phyloP scores from a whole-genome alignment of 1,140 invertebrate species.

The Drosophila rufa region DNA sequence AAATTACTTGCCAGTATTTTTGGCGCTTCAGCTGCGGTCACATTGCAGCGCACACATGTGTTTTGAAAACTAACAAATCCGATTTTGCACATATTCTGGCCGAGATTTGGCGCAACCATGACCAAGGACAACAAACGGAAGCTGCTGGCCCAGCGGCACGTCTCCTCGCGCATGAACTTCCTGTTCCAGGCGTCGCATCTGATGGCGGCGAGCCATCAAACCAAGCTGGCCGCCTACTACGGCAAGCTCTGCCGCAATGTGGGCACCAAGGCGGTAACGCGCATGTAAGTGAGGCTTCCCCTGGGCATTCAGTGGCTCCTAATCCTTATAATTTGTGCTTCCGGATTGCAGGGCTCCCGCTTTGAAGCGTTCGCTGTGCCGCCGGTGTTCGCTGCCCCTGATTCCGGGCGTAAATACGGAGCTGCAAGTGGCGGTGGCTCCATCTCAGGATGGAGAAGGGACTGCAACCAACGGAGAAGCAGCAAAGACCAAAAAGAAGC shows the following conservation, averaged over 20 bases:
- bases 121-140: conserved; percentile 62
- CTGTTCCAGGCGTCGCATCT: conserved; percentile 68
- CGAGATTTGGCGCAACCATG: conserved; percentile 13
- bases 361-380: conserved; percentile 64
- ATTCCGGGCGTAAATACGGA: conserved; percentile 63
- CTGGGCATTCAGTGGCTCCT: not conserved
- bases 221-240: conserved; percentile 61
- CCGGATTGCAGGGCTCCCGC: conserved; percentile 42
- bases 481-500: conserved; percentile 25
- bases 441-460: not conserved
- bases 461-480: not conserved
- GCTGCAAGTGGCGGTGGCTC: conserved; percentile 5
- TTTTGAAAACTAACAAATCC: conserved; percentile 5
- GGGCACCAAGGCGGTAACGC: conserved; percentile 60
- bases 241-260: conserved; percentile 70
- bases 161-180: conserved; percentile 65
- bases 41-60: conserved; percentile 1
- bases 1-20: not conserved
- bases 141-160: conserved; percentile 42
- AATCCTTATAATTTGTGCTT: not conserved
- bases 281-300: conserved; percentile 50
- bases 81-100: not conserved
- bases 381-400: conserved; percentile 58
- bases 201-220: conserved; percentile 53
- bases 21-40: not conserved